These are phyloP conservation scores for Marmota monax DNA, from an alignment of 2,113 vertebrate species.

Conservation along the genomic window DNA sequence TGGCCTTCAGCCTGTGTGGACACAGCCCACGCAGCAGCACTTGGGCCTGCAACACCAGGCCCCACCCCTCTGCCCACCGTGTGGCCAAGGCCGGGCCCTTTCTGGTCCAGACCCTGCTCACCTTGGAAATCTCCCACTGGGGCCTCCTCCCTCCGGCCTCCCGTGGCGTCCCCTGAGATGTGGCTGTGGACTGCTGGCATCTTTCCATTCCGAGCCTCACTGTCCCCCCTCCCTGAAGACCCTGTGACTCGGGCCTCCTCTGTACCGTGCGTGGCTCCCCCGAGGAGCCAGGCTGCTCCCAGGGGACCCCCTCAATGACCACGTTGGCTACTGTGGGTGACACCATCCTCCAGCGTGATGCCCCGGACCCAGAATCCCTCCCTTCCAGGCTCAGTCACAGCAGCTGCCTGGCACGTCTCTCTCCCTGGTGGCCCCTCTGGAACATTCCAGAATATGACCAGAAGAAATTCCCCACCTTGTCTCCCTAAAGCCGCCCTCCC, in stretches of 20 bases:
- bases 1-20: neutral
- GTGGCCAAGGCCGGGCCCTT: neutral
- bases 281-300: neutral
- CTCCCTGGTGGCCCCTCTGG: neutral
- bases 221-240: no score
- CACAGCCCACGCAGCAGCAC: neutral
- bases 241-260: no score
- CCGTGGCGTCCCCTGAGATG: no score
- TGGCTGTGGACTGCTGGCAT: fast-evolving
- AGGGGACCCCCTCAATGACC: neutral
- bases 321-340: fast-evolving
- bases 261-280: no score
- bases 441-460: neutral
- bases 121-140: neutral
- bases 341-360: no score
- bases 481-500: neutral
- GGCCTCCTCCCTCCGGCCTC: no score
- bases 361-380: neutral
- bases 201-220: neutral
- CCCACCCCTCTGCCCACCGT: neutral
- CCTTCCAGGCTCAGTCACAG: neutral
- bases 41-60: neutral
- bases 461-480: neutral
- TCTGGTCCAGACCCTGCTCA: fast-evolving
- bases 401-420: neutral